Evolutionary conservation across 92 coral and sea anemone species (phyloP).

Genomic region (Heteractis magnifica): DNA sequence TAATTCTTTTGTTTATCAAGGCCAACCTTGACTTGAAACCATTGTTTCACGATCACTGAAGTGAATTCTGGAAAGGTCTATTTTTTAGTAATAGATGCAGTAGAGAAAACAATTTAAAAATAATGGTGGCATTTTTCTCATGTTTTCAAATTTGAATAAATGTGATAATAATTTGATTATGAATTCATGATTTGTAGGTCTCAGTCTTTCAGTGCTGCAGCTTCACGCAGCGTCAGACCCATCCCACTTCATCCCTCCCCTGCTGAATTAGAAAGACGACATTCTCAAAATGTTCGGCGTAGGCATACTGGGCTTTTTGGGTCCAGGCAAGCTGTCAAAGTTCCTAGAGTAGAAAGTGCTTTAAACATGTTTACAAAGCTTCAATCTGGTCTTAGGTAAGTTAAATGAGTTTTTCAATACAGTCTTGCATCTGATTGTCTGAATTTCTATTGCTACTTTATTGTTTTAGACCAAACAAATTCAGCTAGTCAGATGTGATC

Average conservation of each 20-base stretch:
- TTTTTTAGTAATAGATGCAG: neutral
- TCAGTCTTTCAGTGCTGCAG: conserved; percentile 79
- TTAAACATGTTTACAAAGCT: conserved; percentile 65
- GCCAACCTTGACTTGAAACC: too few species aligned
- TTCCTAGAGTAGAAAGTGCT: conserved; percentile 76
- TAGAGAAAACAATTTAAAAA: neutral
- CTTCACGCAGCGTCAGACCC: conserved; percentile 53
- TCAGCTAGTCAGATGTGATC: too few species aligned
- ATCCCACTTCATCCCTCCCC: conserved; percentile 69
- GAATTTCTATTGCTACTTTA: too few species aligned
- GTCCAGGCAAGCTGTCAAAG: conserved; percentile 65
- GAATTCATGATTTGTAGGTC: conserved; percentile 25
- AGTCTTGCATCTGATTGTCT: neutral
- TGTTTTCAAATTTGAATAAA: neutral
- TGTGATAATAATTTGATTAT: too few species aligned
- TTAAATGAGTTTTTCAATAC: neutral
- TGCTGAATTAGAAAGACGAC: conserved; percentile 78
- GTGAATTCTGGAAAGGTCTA: too few species aligned
- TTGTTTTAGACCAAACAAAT: too few species aligned
- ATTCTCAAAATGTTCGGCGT: conserved; percentile 70
- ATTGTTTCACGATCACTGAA: too few species aligned
- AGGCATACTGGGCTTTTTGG: conserved; percentile 69
- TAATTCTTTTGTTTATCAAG: too few species aligned
- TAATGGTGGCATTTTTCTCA: too few species aligned
- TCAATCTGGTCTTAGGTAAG: conserved; percentile 72